Conservation (phyloP, 2,888 invertebrate species). For the Pomacea canaliculata region DNA sequence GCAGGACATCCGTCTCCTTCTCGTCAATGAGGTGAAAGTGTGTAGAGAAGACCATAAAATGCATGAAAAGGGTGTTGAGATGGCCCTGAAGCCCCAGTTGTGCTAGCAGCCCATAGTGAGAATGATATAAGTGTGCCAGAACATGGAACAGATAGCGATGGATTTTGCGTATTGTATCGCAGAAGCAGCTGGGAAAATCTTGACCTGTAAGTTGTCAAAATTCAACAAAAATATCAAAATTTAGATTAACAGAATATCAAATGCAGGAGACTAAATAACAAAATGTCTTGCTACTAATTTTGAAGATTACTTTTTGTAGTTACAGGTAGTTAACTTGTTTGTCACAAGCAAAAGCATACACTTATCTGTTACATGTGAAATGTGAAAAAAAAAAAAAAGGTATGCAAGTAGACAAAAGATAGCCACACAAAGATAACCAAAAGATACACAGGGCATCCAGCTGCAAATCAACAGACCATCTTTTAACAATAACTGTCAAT, state of each 20-base stretch:
- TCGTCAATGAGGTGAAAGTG: constrained; percentile 93
- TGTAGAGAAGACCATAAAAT: constrained; percentile 87
- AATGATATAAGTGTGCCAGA: constrained; percentile 97
- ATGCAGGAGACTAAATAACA: not conserved
- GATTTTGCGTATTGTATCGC: constrained; percentile 92
- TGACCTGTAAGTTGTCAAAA: constrained; percentile 75
- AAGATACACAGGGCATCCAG: too few relatives aligned
- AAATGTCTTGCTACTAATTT: not conserved
- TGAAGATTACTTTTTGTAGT: not conserved
- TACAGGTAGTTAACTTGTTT: not conserved
- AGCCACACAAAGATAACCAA: too few relatives aligned
- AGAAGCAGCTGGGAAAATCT: constrained; percentile 92
- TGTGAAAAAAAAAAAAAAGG: too few relatives aligned
- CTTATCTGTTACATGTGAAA: too few relatives aligned
- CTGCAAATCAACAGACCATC: too few relatives aligned
- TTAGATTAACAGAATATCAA: not conserved
- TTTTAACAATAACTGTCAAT: too few relatives aligned
- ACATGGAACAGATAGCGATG: constrained; percentile 96
- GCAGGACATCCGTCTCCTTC: constrained; percentile 94
- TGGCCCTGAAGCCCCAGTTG: constrained; percentile 94
- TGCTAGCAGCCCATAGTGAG: constrained; percentile 96
- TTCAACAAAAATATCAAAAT: not conserved
- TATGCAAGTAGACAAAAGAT: too few relatives aligned
- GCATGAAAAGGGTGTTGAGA: constrained; percentile 96
- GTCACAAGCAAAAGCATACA: too few relatives aligned